Conservation (phyloP, 2,888 invertebrate species). For the Archips crataeganus region DNA sequence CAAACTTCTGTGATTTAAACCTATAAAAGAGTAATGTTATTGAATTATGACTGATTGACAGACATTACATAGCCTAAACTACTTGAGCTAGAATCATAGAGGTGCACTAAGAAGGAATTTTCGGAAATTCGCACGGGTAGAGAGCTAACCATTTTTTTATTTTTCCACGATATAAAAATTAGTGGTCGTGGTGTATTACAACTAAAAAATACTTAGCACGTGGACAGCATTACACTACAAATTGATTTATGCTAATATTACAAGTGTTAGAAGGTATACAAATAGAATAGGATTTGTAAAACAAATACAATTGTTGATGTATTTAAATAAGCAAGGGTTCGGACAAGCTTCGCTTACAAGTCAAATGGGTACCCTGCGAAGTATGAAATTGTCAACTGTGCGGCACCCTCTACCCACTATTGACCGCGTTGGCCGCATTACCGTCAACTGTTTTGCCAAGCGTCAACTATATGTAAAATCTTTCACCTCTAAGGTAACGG, state of each 20-base stretch:
- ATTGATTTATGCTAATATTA: too few relatives aligned
- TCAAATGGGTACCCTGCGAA: constrained; percentile 5
- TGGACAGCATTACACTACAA: neutral
- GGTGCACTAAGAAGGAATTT: too few relatives aligned
- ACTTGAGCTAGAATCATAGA: too few relatives aligned
- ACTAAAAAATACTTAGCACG: neutral
- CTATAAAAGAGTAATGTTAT: too few relatives aligned
- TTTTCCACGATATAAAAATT: neutral
- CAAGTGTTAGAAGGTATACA: neutral
- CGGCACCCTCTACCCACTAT: neutral
- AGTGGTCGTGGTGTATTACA: neutral
- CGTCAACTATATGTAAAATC: neutral
- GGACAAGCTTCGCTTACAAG: constrained; percentile 1
- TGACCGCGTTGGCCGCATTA: neutral
- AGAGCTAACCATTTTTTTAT: too few relatives aligned
- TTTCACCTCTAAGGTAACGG: too few relatives aligned
- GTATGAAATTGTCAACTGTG: constrained; percentile 3
- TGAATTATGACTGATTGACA: too few relatives aligned
- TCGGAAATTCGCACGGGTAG: too few relatives aligned
- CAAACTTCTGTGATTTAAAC: too few relatives aligned
- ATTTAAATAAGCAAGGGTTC: neutral
- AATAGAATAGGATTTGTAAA: neutral
- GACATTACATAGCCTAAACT: too few relatives aligned
- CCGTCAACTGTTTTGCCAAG: too few relatives aligned
- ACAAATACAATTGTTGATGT: neutral